Evolutionary conservation across 30 jellyfish, hydroid and myxozoan genomes (phyloP).

Genomic region (Aurelia aurita complex sp. Pacific): DNA sequence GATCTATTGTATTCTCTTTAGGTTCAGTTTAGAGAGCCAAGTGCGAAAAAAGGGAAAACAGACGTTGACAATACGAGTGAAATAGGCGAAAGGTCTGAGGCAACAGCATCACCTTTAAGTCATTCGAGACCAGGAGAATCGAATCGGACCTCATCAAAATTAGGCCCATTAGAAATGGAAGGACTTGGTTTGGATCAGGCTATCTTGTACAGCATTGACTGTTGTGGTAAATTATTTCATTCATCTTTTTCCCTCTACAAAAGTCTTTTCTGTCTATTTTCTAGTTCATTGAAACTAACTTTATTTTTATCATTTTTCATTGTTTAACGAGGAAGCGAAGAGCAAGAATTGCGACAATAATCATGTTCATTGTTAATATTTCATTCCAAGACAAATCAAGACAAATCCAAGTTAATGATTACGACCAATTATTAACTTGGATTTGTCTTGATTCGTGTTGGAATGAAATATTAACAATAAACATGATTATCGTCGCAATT

Average conservation of each 20-base stretch:
- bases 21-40: constrained; percentile 66
- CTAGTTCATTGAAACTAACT: too few species aligned
- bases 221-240: constrained; percentile 73
- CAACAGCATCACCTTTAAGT: constrained; percentile 12
- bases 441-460: too few species aligned
- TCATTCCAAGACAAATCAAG: too few species aligned
- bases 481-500: too few species aligned
- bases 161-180: constrained; percentile 61
- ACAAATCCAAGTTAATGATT: too few species aligned
- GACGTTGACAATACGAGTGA: constrained; percentile 44
- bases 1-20: neutral
- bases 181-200: constrained; percentile 94
- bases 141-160: constrained; percentile 2
- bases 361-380: too few species aligned
- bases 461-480: too few species aligned
- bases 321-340: too few species aligned
- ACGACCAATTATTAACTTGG: too few species aligned
- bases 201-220: constrained; percentile 75
- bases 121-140: constrained; percentile 22
- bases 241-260: neutral
- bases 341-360: too few species aligned
- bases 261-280: too few species aligned
- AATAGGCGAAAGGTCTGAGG: constrained; percentile 32
- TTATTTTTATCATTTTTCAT: too few species aligned
- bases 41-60: constrained; percentile 67